Base-by-base conservation (phyloP, 2,113 vertebrate species). In the Isichthys henryi region DNA sequence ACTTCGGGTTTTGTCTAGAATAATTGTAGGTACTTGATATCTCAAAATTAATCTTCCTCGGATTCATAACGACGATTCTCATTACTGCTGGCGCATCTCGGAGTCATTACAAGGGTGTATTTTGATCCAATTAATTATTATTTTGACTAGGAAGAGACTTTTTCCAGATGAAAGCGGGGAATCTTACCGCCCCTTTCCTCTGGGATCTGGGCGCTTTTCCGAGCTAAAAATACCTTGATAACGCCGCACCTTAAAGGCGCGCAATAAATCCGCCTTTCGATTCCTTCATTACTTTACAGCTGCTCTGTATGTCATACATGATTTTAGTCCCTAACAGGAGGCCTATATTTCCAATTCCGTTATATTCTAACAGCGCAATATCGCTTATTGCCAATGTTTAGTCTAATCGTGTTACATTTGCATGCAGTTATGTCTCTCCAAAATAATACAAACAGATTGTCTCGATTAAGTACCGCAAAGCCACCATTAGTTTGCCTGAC, bases 71-170 rank as follows among this genome's bases (percentile, higher is more conserved):
- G 88, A 89, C 77, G 52, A 90, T 91, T 93, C 90, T 91, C 89
- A 80, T 90, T 93, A 91, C 93, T 95, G 92, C 95, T 96, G 94
- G 90, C 90, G 91, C 92, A 91, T 90, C 89, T 89, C 89, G 91
- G 83, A 94, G 92, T 92, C 92, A 91, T 93, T 91, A 90, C 90
- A 91, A 89, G 92, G 87, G 92, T 94, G 91, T 95, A 95, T 96
- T 96, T 96, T 94, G 92, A 95, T 95, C 92, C 92, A 95, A 96
- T 96, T 96, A 96, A 96, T 96, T 96, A 94, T 94, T 96, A 96
- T 96, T 96, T 96, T 96, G 96, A 95, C 96, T 96, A 92, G 92
- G 91, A 94, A 95, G 91, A 89, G 92, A 93, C 94, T 84, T 93
- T 95, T 94, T 94, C 92, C 91, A 96, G 95, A 96, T 96, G 93